Evolutionary conservation across 2,797 vertebrate genomes (phyloP).

Genomic region (Phrynocephalus guinanensis): DNA sequence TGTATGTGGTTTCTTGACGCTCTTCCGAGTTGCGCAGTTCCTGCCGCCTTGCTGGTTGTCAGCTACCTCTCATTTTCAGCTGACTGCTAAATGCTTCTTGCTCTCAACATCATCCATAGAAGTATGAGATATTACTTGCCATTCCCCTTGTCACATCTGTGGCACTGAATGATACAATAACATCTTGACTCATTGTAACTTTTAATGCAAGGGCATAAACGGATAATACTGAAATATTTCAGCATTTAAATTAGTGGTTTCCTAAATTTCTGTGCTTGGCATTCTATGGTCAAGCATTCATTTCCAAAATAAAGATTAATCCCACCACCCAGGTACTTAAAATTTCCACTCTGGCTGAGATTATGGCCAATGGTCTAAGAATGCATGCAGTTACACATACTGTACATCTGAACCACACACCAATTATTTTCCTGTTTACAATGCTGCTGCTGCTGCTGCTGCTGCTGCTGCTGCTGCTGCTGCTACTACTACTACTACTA

Average conservation of each 20-base stretch:
- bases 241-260: background rate
- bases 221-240: background rate
- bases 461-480: too few relatives aligned
- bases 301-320: background rate
- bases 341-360: slow-evolving; percentile 20
- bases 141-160: background rate
- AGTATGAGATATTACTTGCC: background rate
- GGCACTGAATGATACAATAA: background rate
- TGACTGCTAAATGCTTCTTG: background rate
- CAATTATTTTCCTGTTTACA: background rate
- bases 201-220: background rate
- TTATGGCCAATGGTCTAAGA: slow-evolving; percentile 31
- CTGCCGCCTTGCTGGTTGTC: background rate
- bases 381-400: slow-evolving; percentile 25
- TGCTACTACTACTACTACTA: too few relatives aligned
- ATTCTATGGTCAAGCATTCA: background rate
- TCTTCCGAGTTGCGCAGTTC: background rate
- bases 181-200: background rate
- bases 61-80: background rate
- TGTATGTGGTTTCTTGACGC: background rate
- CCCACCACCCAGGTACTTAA: background rate
- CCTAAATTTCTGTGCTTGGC: background rate
- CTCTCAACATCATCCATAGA: background rate
- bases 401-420: slow-evolving; percentile 25
- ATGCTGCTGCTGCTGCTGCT: background rate